Evolutionary conservation across 1,140 invertebrate genomes (phyloP), one percentile per base, ranked within the genome.

Genomic region (Brachionus sp.): DNA sequence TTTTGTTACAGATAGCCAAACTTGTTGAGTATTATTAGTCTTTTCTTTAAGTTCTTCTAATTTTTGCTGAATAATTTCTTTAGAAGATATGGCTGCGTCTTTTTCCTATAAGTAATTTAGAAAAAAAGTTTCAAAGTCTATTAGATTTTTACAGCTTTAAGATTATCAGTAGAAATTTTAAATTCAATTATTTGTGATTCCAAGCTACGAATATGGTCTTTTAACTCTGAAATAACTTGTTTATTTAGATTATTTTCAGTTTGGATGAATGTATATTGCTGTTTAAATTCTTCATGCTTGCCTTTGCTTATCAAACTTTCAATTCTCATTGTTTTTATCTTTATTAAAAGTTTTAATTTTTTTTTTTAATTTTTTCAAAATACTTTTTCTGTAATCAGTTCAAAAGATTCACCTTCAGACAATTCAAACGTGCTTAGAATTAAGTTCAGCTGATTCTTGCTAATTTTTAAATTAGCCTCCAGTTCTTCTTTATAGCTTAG

Each of bases 211-310:
- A 89, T 53, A 4, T 85, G 84, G 80, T 89, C 87, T 84, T 86
- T 86, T 78, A 89, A 62, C 5, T 86, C 87, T 5, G 86, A 73
- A 19, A 88, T 84, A 83, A 86, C 87, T 12, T 88, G 88, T 77
- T 87, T 88, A 19, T 89, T 84, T 84, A 88, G 84, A 9, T 87
- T 86, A 85, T 89, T 89, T 78, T 89, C 88, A 83, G 87, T 86
- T 6, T 86, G 84, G 25, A 87, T 77, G 84, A 88, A 88, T 73
- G 85, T 86, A 16, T 68, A 39, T 16, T 44, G 39, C 9, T 73
- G 12, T 16, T 25, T 35, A 35, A 35, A 44, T 75, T 82, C 33
- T 25, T 19, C 37, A 75, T 29, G 10, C 42, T 42, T 42, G 33
- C 53, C 68, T 84, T 84, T 44, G 46, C 77, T 62, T 25, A 85